Conservation (phyloP, 2,888 invertebrate genomes). For the Agrilus biguttatus region DNA sequence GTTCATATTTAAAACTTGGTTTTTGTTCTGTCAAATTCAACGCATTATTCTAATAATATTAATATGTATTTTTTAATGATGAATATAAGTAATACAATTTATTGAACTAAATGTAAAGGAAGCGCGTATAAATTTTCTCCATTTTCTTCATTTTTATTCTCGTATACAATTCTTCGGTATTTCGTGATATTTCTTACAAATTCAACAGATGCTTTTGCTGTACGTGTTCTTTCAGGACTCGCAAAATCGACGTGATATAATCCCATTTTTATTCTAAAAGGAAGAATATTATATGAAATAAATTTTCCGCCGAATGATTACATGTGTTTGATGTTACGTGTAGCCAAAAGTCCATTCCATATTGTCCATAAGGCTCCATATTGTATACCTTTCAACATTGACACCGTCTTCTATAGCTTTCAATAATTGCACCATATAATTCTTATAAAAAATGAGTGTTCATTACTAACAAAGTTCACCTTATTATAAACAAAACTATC, state of each 20-base stretch:
- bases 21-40: too few relatives aligned
- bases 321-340: slow-evolving; percentile 19
- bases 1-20: too few relatives aligned
- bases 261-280: slow-evolving; percentile 49
- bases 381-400: slow-evolving; percentile 35
- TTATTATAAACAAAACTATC: too few relatives aligned
- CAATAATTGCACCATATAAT: slow-evolving; percentile 26
- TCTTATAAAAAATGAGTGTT: background rate
- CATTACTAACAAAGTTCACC: background rate
- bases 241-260: slow-evolving; percentile 51
- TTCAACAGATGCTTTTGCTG: slow-evolving; percentile 41
- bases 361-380: slow-evolving; percentile 44
- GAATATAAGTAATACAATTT: too few relatives aligned
- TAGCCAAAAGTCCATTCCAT: slow-evolving; percentile 41
- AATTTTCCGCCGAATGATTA: background rate
- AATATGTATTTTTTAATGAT: too few relatives aligned
- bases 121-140: too few relatives aligned
- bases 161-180: too few relatives aligned
- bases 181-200: too few relatives aligned
- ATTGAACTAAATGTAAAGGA: too few relatives aligned
- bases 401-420: slow-evolving; percentile 30
- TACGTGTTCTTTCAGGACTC: slow-evolving; percentile 40
- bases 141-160: too few relatives aligned
- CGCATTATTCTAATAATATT: too few relatives aligned
- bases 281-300: slow-evolving; percentile 2